Base-by-base conservation (phyloP, 2,888 invertebrate species). In the Physocephala rufipes region DNA sequence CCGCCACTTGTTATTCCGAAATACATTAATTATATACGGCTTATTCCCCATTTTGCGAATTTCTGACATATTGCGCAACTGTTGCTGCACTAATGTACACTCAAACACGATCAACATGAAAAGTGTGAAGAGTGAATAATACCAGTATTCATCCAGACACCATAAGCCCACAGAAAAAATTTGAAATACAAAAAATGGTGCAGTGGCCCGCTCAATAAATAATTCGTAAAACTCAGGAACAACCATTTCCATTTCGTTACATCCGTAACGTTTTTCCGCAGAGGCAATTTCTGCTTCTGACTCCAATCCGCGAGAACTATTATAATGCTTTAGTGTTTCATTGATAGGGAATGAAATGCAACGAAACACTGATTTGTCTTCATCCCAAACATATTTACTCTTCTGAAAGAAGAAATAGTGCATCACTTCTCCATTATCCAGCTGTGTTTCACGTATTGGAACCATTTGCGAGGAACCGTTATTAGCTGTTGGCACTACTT, bases 121-220 rank as follows among this genome's bases (percentile, higher is more conserved):
- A 1, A 99, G 90, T 0, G 99, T 99, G 85, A 99, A 98, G 73
- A 99, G 90, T 68, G 96, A 97, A 86, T 98, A 99, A 85, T 97
- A 95, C 97, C 97, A 97, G 86, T 97, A 99, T 84, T 97, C 97
- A 84, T 99, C 99, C 77, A 99, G 88, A 87, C 99, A 99, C 99
- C 99, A 99, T 2, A 99, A 88, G 15, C 93, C 95, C 61, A 99
- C 99, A 82, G 99, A 99, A 85, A 99, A 99, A 71, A 99, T 96
- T 93, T 99, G 99, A 86, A 99, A 99, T 5, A 99, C 98, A 87
- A 99, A 99, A 87, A 99, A 99, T 1, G 99, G 99, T 0, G 99
- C 99, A 0, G 99, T 98, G 0, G 99, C 99, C 79, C 99, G 89
- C 87, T 99, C 99, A 79, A 93, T 94, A 84, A 99, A 99, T 21